Evolutionary conservation across 2,113 vertebrate genomes (phyloP), one percentile per base, ranked within the genome.

Genomic region (Parus major): DNA sequence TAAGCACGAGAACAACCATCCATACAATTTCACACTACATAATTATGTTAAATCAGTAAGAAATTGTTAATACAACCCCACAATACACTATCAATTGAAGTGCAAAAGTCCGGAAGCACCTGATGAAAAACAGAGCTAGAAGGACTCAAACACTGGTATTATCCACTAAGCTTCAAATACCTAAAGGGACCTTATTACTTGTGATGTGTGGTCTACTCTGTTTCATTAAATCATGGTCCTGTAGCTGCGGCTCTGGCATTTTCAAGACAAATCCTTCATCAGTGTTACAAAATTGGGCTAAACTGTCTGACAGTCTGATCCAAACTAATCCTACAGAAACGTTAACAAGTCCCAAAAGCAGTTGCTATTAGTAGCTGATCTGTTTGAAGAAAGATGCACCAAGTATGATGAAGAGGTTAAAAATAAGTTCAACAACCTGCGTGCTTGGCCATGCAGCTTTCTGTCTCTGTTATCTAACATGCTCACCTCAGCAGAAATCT

Each of bases 351-450:
- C 39, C 50, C 68, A 41, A 77, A 78, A 80, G n/a, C 70, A 57
- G 65, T 66, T 88, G 52, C 90, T 86, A 70, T 93, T 90, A 93
- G 76, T 60, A 92, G 76, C 49, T 90, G 82, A 77, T 94, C 49
- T 86, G 25, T 70, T 73, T 63, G 41, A 83, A 72, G 79, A 72
- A 91, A 68, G 81, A 64, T 29, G 59, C 63, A 88, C 68, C 33
- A 39, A 68, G 44, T 53, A 17, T 49, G 59, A 64, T 44, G 52
- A 85, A 71, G 66, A 92, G 42, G 75, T 87, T 92, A 90, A 95
- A 96, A 94, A 84, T 65, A 93, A 91, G 53, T 46, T 68, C 49
- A 78, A 61, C 60, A 71, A 52, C n/a, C 42, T 77, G 44, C 5
- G 3, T 87, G 24, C 64, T 88, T 83, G 70, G 59, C 63, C 59